A percentile compares a stretch with the other conserved stretches of the same genome.
phyloP scores from a whole-genome alignment of 1,140 invertebrate species.

The Lordiphosa collinella region DNA sequence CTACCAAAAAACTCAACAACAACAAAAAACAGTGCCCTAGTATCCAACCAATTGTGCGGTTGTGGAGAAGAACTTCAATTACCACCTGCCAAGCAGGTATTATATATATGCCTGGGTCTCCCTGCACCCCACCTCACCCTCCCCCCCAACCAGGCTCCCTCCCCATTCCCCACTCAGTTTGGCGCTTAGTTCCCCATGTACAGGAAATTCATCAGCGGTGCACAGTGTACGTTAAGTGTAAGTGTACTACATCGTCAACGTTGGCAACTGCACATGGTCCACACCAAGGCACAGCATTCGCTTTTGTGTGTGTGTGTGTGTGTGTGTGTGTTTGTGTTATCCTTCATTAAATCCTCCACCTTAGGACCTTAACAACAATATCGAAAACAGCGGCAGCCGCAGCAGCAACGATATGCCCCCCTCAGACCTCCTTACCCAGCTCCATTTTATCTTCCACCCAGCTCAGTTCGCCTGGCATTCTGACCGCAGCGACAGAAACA shows the following conservation, averaged over 20 bases:
- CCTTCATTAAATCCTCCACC: slow-evolving; percentile 75
- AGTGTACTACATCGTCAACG: slow-evolving; percentile 14
- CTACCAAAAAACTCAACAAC: neutral
- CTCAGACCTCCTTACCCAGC: slow-evolving; percentile 53
- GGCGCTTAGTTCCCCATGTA: slow-evolving; percentile 9
- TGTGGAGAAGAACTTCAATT: slow-evolving; percentile 1
- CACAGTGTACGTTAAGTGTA: slow-evolving; percentile 19
- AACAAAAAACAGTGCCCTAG: neutral
- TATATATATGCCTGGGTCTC: neutral
- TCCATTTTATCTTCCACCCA: slow-evolving; percentile 42
- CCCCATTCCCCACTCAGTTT: neutral
- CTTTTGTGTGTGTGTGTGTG: slow-evolving; percentile 5
- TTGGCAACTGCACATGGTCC: slow-evolving; percentile 40
- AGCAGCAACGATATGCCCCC: slow-evolving; percentile 22
- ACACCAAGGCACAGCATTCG: neutral
- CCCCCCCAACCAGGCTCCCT: neutral
- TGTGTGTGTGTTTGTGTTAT: slow-evolving; percentile 43
- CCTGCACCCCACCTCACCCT: neutral
- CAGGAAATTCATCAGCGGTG: slow-evolving; percentile 49
- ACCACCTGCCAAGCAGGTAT: slow-evolving; percentile 2
- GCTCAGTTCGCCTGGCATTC: neutral
- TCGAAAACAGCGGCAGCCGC: slow-evolving; percentile 59
- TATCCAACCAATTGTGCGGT: neutral
- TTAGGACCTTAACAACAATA: slow-evolving; percentile 67
- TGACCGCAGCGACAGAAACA: slow-evolving; percentile 34